phyloP scores from a whole-genome alignment of 2,113 vertebrate genomes.

The Corythaeola cristata region DNA sequence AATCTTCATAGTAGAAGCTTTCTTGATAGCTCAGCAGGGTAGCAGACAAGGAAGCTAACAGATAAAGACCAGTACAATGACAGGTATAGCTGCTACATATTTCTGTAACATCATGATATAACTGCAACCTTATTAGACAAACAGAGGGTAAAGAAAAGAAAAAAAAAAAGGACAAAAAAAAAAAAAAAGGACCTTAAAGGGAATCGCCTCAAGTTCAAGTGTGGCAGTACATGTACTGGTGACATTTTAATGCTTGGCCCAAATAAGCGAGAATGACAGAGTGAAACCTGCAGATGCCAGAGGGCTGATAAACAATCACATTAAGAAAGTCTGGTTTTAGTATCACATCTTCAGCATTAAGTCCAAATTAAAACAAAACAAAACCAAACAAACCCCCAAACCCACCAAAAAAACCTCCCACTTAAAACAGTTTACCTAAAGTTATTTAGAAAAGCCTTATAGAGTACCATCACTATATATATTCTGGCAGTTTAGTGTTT shows the following conservation, averaged over 20 bases:
- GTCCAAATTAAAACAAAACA: not conserved
- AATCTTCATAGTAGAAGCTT: conserved; percentile 24
- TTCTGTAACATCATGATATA: conserved; percentile 12
- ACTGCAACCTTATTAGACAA: not conserved
- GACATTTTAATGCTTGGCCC: not conserved
- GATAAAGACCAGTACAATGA: conserved; percentile 9
- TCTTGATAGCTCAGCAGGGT: conserved; percentile 36
- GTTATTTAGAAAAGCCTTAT: not conserved
- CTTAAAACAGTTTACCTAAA: not conserved
- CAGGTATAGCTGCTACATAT: not conserved
- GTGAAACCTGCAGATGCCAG: not conserved
- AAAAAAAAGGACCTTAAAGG: not conserved
- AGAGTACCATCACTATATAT: no score
- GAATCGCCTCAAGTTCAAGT: not conserved
- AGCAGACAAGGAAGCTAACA: not conserved
- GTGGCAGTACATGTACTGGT: not conserved
- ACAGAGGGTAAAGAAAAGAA: not conserved
- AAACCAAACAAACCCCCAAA: no score
- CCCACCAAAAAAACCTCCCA: fast-evolving
- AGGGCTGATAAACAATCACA: not conserved
- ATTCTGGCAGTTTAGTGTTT: not conserved
- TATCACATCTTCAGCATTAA: not conserved
- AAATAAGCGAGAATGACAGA: not conserved
- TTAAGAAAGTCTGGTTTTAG: not conserved
- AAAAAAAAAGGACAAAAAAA: no score